Evolutionary conservation across 2,888 invertebrate species (phyloP).

Genomic region (Prionchulus punctatus): DNA sequence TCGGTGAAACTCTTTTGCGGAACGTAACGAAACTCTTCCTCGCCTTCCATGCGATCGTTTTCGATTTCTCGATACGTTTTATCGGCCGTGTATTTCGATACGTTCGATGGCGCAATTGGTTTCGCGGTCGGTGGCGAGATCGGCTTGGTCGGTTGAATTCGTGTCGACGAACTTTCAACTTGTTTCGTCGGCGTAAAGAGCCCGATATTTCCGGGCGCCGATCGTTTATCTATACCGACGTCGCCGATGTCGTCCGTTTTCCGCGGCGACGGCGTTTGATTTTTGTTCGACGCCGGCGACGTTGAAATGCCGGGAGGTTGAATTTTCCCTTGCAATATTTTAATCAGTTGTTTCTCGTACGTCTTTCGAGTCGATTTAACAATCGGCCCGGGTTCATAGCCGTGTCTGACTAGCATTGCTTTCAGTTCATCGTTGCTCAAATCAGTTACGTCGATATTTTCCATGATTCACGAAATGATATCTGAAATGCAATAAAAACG

Average conservation of each 20-base stretch:
- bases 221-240: no score
- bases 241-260: background rate
- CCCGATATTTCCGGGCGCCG: no score
- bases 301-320: no score
- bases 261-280: background rate
- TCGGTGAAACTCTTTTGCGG: background rate
- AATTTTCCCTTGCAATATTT: no score
- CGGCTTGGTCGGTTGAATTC: no score
- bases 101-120: no score
- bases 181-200: no score
- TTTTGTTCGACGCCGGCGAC: no score
- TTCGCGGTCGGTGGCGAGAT: no score
- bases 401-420: background rate
- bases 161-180: no score
- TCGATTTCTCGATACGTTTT: no score
- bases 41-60: background rate
- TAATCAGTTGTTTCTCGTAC: slow-evolving; percentile 8
- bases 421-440: slow-evolving; percentile 4
- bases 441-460: background rate
- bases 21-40: background rate
- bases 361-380: slow-evolving; percentile 2
- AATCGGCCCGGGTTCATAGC: slow-evolving; percentile 3
- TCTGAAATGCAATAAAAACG: background rate
- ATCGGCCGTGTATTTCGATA: no score
- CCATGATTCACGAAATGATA: background rate